Evolutionary conservation across 2,797 vertebrate species (phyloP).

Genomic region (Jordanella pulchra): DNA sequence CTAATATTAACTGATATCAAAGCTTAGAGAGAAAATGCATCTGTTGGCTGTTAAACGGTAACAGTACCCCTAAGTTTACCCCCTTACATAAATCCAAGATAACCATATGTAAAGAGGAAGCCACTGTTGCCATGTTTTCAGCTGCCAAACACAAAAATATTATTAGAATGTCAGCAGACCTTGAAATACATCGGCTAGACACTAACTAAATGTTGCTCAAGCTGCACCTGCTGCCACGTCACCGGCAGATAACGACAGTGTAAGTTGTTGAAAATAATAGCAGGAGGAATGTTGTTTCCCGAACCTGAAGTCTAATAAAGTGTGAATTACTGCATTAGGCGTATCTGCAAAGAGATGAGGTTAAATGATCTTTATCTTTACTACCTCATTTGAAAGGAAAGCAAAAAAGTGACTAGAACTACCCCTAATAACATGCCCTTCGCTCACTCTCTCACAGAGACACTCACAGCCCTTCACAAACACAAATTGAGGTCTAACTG

Average conservation of each 20-base stretch:
- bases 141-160: constrained; percentile 71
- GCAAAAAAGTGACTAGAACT: constrained; percentile 22
- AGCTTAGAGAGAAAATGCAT: neutral
- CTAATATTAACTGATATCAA: no score
- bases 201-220: constrained; percentile 65
- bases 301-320: constrained; percentile 33
- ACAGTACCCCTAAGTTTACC: constrained; percentile 27
- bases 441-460: constrained; percentile 4
- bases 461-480: constrained; percentile 17
- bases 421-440: constrained; percentile 1
- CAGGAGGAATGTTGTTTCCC: constrained; percentile 60
- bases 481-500: constrained; percentile 47
- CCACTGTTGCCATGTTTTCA: constrained; percentile 55
- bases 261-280: constrained; percentile 56
- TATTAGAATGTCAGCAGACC: constrained; percentile 70
- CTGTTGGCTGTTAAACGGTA: neutral
- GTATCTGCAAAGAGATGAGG: constrained; percentile 20
- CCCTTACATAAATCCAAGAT: constrained; percentile 22
- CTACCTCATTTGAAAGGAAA: constrained; percentile 12
- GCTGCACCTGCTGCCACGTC: constrained; percentile 73
- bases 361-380: constrained; percentile 31
- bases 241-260: constrained; percentile 58
- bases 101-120: constrained; percentile 29
- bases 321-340: constrained; percentile 5
- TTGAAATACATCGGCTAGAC: constrained; percentile 73